Evolutionary conservation across 2,888 invertebrate species (phyloP).

Genomic region (Melinaea menophilus): DNA sequence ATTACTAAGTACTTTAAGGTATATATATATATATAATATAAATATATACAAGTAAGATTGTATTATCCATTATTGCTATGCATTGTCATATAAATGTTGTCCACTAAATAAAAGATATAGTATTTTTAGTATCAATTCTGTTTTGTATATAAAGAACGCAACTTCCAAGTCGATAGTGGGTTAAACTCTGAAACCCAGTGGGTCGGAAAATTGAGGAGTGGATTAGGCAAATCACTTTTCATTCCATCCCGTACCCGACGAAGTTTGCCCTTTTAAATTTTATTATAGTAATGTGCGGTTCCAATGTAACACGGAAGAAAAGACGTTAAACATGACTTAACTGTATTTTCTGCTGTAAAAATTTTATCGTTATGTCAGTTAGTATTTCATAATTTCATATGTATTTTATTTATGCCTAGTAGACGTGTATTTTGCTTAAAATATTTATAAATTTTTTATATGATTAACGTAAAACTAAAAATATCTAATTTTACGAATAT

Average conservation of each 20-base stretch:
- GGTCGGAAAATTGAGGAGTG: slow-evolving; percentile 74
- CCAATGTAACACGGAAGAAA: slow-evolving; percentile 7
- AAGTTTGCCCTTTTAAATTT: slow-evolving; percentile 77
- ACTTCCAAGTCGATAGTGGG: slow-evolving; percentile 46
- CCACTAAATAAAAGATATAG: too few species aligned
- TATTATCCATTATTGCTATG: too few species aligned
- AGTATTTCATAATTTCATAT: too few species aligned
- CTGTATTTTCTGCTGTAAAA: not conserved
- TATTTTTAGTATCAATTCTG: not conserved
- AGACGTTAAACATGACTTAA: not conserved
- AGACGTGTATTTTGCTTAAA: too few species aligned
- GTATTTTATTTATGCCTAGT: too few species aligned
- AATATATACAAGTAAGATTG: too few species aligned
- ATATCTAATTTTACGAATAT: too few species aligned
- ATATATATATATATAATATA: too few species aligned
- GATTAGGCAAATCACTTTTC: slow-evolving; percentile 78
- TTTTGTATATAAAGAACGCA: slow-evolving; percentile 25
- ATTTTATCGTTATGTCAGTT: not conserved
- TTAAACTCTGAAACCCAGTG: slow-evolving; percentile 59
- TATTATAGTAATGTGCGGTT: slow-evolving; percentile 58
- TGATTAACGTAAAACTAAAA: too few species aligned
- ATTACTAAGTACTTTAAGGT: too few species aligned
- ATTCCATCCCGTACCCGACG: slow-evolving; percentile 61
- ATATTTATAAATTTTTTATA: too few species aligned
- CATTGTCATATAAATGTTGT: too few species aligned